These are phyloP conservation scores for Drosophila mojavensis DNA, from an alignment of 1,140 invertebrate species.

Conservation along the genomic window DNA sequence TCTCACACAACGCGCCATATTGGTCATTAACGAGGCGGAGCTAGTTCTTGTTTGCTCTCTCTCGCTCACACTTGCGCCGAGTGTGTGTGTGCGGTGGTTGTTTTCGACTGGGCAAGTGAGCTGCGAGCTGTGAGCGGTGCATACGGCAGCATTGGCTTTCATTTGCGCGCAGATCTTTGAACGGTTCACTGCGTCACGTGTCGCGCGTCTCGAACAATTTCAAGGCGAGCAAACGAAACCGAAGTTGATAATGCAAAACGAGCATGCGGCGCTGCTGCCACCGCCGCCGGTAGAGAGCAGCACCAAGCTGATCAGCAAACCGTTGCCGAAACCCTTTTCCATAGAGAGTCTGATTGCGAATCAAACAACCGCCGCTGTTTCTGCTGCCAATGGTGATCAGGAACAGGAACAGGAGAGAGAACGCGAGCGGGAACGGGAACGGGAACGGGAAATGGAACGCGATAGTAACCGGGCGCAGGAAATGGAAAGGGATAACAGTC, in stretches of 20 bases:
- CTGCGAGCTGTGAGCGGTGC: constrained; percentile 1
- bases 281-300: constrained; percentile 34
- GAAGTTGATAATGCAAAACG: constrained; percentile 46
- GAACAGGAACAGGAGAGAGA: constrained; percentile 26
- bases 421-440: constrained; percentile 46
- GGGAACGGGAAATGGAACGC: constrained; percentile 28
- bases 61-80: background rate
- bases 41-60: constrained; percentile 17
- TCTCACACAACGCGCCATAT: constrained; percentile 74
- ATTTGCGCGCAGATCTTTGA: constrained; percentile 79
- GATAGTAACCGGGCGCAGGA: background rate
- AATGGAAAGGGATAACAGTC: constrained; percentile 28
- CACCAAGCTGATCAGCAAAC: constrained; percentile 60
- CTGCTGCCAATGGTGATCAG: constrained; percentile 30
- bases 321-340: constrained; percentile 79
- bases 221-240: constrained; percentile 3
- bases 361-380: constrained; percentile 55
- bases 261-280: constrained; percentile 53
- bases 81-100: constrained; percentile 27
- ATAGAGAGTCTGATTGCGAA: constrained; percentile 82
- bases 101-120: constrained; percentile 24
- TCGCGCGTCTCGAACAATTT: constrained; percentile 36
- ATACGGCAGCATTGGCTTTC: constrained; percentile 42
- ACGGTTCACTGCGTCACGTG: constrained; percentile 73
- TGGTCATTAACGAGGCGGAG: constrained; percentile 62